Evolutionary conservation across 1,140 invertebrate genomes (phyloP), one percentile per base, ranked within the genome.

Genomic region (Drosophila santomea): DNA sequence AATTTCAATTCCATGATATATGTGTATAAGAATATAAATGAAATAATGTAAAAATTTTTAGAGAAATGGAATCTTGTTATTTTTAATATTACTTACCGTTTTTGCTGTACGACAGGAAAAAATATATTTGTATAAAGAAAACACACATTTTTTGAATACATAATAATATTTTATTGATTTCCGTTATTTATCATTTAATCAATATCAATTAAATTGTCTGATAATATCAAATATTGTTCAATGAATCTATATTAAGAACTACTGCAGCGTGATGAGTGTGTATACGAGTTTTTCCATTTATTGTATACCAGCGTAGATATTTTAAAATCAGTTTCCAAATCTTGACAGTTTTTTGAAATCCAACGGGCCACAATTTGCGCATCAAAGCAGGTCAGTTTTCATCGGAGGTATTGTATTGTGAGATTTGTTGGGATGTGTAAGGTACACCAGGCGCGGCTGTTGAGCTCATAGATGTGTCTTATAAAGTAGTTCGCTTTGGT

Each of bases 341-440:
- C 25, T 73, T n/a, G 51, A 51, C 36, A 74, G 69, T 50, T 56
- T 28, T n/a, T 63, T 50, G 38, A 63, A 55, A 74, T 68, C 67
- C 50, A 41, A 47, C 14, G 28, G 23, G 25, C n/a, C 57, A 50
- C 32, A 59, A 43, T 48, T 60, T 54, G 44, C 32, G 68, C 64
- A 59, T 38, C 12, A 7, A 54, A 78, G 69, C 63, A 59, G 58
- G 35, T 68, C 51, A 55, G 54, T 59, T 60, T 57, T 50, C 25
- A 39, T 78, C 78, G 82, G 81, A 86, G 81, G 81, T 86, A 86
- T 78, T 74, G 81, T 86, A 86, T 78, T 71, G 78, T 44, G 48
- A 69, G 66, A 28, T 50, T 73, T 60, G 63, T 71, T 78, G 74
- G 81, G 81, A 86, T 84, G 86, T 81, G 62, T 66, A 57, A 51